Evolutionary conservation across 2,888 invertebrate species (phyloP), one percentile per base, ranked within the genome.

Genomic region (Callinectes sapidus): DNA sequence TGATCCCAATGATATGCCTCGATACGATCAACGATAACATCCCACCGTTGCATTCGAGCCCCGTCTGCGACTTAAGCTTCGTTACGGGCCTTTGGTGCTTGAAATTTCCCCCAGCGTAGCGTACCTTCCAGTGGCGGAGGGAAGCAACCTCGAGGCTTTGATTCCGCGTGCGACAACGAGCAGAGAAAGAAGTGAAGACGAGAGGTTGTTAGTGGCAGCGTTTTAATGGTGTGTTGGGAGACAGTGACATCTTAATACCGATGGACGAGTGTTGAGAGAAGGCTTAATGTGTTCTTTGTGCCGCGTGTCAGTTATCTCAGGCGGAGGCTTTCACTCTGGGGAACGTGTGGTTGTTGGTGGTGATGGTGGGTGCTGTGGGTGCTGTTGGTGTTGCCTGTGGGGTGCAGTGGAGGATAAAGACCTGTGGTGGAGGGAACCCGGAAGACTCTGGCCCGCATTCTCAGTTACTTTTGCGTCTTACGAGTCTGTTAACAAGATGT

Each of bases 251-350:
- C 81, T 81, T 81, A 81, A 81, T 32, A 81, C 81, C 81, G 35
- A 81, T 81, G 81, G 81, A 81, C 81, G 81, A 81, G 81, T 81
- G 81, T 81, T 81, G 81, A 81, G 81, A 81, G 81, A 35, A 81
- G 81, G 81, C 81, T 81, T 81, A 81, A 81, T 81, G 81, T 35
- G 35, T 81, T 81, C 81, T 35, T 81, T 81, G 81, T 81, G 35
- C 81, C 35, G 23, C 35, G 16, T 81, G 81, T 81, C 81, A 81
- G 81, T 35, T 81, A 81, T 81, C 81, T 81, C 81, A 81, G 32
- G 35, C 16, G 32, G 81, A 35, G 81, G 32, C 81, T 81, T 81
- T 81, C 81, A 81, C 81, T 35, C 35, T 14, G 81, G 81, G 81
- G 81, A 35, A 81, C 35, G 81, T 71, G 71, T 71, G 16, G 61